Conservation (phyloP, 2,797 vertebrate genomes). For the Crocidura indochinensis region DNA sequence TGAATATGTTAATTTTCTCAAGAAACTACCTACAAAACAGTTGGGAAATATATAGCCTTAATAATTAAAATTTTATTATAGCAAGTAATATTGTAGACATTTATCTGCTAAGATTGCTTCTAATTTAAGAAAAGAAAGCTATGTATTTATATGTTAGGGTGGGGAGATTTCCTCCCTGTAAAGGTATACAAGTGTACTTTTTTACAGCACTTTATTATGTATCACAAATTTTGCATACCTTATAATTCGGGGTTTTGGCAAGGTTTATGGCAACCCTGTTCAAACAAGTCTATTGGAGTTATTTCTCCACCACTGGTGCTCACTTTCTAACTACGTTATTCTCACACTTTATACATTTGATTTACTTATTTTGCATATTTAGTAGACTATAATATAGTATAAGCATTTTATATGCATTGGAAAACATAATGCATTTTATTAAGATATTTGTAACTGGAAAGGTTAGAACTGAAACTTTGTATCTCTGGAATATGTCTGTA, state of each 20-base stretch:
- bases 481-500: neutral
- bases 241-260: neutral
- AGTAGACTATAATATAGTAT: neutral
- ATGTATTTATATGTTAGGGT: neutral
- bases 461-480: neutral
- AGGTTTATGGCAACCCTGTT: neutral
- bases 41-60: neutral
- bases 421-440: neutral
- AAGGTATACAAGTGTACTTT: neutral
- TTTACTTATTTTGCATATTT: neutral
- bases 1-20: conserved; percentile 12
- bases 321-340: neutral
- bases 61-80: neutral
- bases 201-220: neutral
- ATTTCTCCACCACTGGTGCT: neutral
- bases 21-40: neutral
- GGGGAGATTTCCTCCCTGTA: neutral
- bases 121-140: neutral
- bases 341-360: neutral
- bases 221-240: neutral
- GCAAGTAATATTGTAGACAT: neutral
- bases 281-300: neutral
- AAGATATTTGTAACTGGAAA: neutral
- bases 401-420: neutral
- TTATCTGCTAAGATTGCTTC: conserved; percentile 4